phyloP scores from a whole-genome alignment of 1,140 invertebrate species.

The Elymnias hypermnestra region DNA sequence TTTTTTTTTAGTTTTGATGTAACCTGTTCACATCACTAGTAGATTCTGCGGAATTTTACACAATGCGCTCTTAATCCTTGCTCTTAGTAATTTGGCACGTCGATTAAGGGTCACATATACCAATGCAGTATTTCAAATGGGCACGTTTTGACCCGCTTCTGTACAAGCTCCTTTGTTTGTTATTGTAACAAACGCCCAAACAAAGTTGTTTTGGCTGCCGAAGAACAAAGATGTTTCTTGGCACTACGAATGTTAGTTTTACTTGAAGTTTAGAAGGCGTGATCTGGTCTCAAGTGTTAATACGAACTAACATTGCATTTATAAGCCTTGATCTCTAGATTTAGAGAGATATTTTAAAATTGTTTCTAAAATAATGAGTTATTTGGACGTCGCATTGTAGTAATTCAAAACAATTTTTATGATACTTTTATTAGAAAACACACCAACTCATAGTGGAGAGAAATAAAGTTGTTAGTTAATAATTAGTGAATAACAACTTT shows the following conservation, averaged over 20 bases:
- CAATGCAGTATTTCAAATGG: conserved; percentile 32
- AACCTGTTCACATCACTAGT: no score
- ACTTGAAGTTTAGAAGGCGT: conserved; percentile 28
- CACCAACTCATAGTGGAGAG: no score
- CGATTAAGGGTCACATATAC: conserved; percentile 20
- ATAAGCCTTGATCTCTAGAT: conserved; percentile 26
- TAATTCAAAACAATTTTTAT: no score
- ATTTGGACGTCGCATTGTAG: no score
- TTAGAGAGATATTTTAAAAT: conserved; percentile 8
- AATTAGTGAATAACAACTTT: no score
- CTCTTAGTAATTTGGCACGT: conserved; percentile 37
- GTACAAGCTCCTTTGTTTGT: conserved; percentile 40
- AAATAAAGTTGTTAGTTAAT: no score
- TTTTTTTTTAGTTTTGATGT: no score
- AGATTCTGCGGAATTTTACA: conserved; percentile 37
- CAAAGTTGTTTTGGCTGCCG: conserved; percentile 60
- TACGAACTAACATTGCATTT: conserved; percentile 25
- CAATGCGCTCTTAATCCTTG: conserved; percentile 54
- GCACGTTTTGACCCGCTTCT: conserved; percentile 40
- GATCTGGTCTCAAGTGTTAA: conserved; percentile 25
- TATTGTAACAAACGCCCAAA: conserved; percentile 57
- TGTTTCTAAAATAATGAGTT: no score
- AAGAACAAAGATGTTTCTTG: conserved; percentile 54
- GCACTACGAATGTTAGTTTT: conserved; percentile 21
- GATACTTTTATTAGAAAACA: no score